These are phyloP conservation scores for Silurus asotus DNA, from an alignment of 2,113 vertebrate genomes.

Conservation along the genomic window DNA sequence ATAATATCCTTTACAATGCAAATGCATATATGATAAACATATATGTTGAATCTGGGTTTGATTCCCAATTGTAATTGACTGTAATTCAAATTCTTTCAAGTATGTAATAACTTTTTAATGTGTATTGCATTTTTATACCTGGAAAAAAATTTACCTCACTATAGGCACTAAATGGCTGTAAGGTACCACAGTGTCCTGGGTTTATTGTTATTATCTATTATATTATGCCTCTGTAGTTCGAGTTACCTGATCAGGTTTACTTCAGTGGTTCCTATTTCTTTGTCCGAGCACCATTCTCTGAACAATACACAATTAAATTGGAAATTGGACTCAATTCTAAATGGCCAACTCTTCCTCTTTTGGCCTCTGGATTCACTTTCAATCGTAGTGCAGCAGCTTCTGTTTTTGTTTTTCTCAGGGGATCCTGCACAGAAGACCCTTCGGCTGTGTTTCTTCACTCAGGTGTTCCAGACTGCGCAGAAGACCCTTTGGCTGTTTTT, in stretches of 20 bases:
- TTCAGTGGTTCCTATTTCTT: background rate
- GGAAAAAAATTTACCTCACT: background rate
- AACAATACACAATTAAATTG: background rate
- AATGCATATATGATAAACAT: background rate
- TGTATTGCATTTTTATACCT: background rate
- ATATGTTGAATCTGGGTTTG: too few relatives aligned
- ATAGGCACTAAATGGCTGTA: background rate
- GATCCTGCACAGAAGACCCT: background rate
- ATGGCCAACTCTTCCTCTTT: background rate
- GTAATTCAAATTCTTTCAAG: background rate
- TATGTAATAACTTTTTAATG: background rate
- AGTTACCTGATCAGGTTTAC: background rate
- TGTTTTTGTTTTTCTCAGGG: too few relatives aligned
- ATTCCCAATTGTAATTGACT: too few relatives aligned
- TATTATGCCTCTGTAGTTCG: background rate
- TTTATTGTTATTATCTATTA: background rate
- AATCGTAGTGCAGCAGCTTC: background rate
- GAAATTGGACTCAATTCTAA: too few relatives aligned
- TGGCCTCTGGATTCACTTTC: background rate
- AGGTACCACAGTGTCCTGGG: background rate
- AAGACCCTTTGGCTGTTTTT: background rate
- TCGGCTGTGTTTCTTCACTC: background rate
- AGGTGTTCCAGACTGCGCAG: background rate
- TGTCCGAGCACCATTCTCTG: background rate
- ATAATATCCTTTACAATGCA: background rate